Percentiles rank a stretch among this genome's conserved stretches.
Conservation (phyloP, 30 jellyfish, hydroid and myxozoan species). For the Chrysaora quinquecirrha region DNA sequence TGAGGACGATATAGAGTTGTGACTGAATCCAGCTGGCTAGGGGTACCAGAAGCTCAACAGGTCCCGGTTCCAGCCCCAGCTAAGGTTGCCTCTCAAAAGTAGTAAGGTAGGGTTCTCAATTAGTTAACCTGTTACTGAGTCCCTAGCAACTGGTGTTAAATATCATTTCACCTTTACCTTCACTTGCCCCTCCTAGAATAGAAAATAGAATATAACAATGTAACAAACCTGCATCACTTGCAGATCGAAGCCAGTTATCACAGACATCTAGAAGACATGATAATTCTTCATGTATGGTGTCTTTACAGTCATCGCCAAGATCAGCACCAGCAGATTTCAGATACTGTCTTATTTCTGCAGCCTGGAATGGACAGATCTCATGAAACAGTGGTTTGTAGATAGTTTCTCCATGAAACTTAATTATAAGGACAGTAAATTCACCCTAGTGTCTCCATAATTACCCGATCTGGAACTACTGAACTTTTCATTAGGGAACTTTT, state of each 20-base stretch:
- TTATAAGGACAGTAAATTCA: neutral
- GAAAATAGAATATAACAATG: no score
- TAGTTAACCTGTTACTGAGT: no score
- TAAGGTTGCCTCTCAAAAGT: no score
- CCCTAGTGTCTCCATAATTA: neutral
- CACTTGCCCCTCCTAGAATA: no score
- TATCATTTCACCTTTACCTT: no score
- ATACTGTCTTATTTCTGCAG: constrained; percentile 93
- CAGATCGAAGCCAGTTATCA: constrained; percentile 97
- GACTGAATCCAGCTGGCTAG: no score
- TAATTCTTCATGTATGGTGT: constrained; percentile 86
- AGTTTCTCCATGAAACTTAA: neutral
- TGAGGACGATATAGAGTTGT: no score
- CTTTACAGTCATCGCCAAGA: constrained; percentile 86
- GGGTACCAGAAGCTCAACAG: no score
- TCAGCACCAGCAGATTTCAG: constrained; percentile 97
- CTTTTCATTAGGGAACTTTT: neutral
- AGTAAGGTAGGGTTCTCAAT: no score
- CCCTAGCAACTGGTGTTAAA: no score
- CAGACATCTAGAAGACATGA: constrained; percentile 92
- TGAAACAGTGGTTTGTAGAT: neutral
- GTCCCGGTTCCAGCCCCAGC: no score
- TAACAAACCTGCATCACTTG: constrained; percentile 91
- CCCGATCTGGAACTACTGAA: neutral
- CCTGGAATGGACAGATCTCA: constrained; percentile 74